A percentile compares a stretch with the other conserved stretches of the same genome.
These are phyloP conservation scores for Tenthredo distinguenda DNA, from an alignment of 2,888 invertebrate genomes.

Conservation along the genomic window DNA sequence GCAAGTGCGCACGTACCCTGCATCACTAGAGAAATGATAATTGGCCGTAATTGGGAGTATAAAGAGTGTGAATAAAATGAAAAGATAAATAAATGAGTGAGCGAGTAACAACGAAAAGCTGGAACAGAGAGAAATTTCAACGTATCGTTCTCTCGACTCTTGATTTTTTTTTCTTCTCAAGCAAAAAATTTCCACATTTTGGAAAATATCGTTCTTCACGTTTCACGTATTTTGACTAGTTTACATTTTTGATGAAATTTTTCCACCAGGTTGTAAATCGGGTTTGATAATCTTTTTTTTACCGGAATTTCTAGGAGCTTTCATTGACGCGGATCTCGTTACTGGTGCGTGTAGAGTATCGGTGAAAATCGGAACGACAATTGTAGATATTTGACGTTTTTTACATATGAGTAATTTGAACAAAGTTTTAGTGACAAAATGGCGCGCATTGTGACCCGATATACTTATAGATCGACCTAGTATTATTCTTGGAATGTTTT, in stretches of 20 bases:
- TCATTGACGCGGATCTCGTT: too few species aligned
- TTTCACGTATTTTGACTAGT: not conserved
- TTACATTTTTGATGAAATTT: too few species aligned
- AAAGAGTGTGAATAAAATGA: not conserved
- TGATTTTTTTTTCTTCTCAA: not conserved
- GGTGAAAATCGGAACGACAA: not conserved
- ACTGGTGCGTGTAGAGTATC: too few species aligned
- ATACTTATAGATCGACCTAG: constrained; percentile 48
- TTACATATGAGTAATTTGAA: not conserved
- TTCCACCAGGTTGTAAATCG: too few species aligned
- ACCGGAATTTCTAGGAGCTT: too few species aligned
- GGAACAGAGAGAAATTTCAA: not conserved
- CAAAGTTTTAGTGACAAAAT: constrained; percentile 22
- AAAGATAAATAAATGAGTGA: not conserved
- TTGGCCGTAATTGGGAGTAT: not conserved
- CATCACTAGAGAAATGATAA: not conserved
- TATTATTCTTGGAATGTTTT: constrained; percentile 52
- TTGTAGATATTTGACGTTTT: not conserved
- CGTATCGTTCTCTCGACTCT: not conserved
- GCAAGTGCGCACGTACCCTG: not conserved
- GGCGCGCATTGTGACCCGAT: constrained; percentile 40
- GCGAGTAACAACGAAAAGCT: not conserved
- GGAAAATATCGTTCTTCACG: not conserved
- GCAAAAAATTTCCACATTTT: not conserved
- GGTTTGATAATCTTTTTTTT: too few species aligned